phyloP scores from a whole-genome alignment of 1,140 invertebrate species.

The Heliothis virescens region DNA sequence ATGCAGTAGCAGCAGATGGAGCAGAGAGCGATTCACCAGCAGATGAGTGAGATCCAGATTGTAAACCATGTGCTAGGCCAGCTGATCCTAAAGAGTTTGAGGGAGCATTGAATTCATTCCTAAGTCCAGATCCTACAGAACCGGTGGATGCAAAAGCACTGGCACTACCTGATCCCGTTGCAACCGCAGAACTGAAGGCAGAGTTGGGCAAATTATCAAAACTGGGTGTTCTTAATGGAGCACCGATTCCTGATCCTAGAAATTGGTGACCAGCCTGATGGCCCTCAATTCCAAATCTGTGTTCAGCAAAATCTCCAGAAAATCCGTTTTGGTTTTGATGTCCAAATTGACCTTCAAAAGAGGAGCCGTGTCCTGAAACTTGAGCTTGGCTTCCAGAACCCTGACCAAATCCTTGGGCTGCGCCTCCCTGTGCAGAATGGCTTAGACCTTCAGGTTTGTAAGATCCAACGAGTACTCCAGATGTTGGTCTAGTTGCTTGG shows the following conservation, averaged over 20 bases:
- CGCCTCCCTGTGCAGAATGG: not conserved
- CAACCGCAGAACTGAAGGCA: conserved; percentile 8
- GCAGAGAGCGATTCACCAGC: not conserved
- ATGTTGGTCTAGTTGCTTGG: conserved; percentile 53
- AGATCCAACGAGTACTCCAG: conserved; percentile 34
- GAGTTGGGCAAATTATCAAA: not conserved
- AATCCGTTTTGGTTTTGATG: not conserved
- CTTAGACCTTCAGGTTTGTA: not conserved
- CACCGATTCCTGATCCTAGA: not conserved
- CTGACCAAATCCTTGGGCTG: conserved; percentile 5
- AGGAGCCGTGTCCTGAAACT: not conserved
- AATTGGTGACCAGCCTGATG: not conserved
- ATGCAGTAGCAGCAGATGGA: not conserved
- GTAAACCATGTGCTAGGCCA: not conserved
- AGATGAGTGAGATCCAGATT: not conserved
- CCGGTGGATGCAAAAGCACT: conserved; percentile 31
- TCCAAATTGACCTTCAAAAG: not conserved
- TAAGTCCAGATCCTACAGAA: not conserved
- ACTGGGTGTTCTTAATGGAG: not conserved
- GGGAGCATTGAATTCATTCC: not conserved
- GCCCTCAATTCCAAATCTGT: conserved; percentile 12
- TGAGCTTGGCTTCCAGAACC: not conserved
- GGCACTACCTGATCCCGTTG: conserved; percentile 7
- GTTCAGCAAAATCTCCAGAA: not conserved
- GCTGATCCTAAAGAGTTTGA: conserved; percentile 4